Evolutionary conservation across 1,140 invertebrate genomes (phyloP).

Genomic region (Bombus polaris): DNA sequence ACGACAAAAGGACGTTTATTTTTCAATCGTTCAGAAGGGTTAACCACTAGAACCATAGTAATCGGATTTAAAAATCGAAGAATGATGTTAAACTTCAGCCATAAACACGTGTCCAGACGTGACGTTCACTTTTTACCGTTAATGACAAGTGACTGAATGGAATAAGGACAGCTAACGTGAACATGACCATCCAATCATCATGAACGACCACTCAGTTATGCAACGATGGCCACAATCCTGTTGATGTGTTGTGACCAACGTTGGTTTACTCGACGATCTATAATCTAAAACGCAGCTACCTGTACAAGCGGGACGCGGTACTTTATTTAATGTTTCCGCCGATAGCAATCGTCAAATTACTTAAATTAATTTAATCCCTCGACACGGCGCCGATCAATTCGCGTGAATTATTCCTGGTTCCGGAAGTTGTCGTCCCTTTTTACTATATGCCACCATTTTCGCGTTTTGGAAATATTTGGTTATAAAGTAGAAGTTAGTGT

Average conservation of each 20-base stretch:
- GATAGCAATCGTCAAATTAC: conserved; percentile 73
- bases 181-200: conserved; percentile 68
- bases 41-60: neutral
- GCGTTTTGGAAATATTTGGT: neutral
- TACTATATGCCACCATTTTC: neutral
- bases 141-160: conserved; percentile 59
- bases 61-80: neutral
- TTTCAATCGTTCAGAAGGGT: neutral
- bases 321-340: conserved; percentile 76
- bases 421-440: neutral
- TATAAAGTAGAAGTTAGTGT: no score
- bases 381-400: conserved; percentile 52
- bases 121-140: neutral
- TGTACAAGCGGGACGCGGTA: conserved; percentile 51
- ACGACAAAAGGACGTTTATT: neutral
- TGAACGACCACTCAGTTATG: conserved; percentile 78
- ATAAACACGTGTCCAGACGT: neutral
- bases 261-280: conserved; percentile 56
- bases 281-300: conserved; percentile 65
- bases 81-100: neutral
- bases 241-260: conserved; percentile 51
- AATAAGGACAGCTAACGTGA: conserved; percentile 32
- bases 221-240: conserved; percentile 74
- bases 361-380: conserved; percentile 72
- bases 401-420: conserved; percentile 55